A percentile compares a stretch with the other conserved stretches of the same genome.
Evolutionary conservation across 2,113 vertebrate species (phyloP).

Genomic region (Aleadryas rufinucha): DNA sequence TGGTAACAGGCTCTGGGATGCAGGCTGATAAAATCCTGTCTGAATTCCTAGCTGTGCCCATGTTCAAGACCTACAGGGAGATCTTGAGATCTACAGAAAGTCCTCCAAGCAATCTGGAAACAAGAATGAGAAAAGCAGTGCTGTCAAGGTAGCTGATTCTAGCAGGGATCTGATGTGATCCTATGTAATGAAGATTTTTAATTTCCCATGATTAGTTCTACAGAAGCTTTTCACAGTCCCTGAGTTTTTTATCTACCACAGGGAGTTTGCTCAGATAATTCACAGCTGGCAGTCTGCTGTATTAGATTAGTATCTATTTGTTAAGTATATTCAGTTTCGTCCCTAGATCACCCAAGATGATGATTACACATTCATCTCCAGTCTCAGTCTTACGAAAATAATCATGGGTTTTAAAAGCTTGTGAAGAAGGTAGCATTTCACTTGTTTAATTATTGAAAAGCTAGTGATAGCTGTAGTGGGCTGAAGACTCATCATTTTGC

Average conservation of each 20-base stretch:
- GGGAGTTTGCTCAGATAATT: neutral
- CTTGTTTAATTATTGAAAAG: neutral
- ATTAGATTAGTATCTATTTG: neutral
- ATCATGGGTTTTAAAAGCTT: neutral
- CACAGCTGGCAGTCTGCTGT: neutral
- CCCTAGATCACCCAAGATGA: neutral
- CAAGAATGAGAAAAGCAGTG: neutral
- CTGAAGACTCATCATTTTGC: neutral
- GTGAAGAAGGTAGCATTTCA: neutral
- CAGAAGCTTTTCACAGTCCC: neutral
- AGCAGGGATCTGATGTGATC: neutral
- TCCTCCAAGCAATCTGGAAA: neutral
- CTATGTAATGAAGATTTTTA: neutral
- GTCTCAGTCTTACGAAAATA: neutral
- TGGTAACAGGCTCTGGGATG: neutral
- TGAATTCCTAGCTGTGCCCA: neutral
- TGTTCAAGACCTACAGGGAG: neutral
- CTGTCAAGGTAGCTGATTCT: neutral
- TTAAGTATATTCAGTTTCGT: neutral
- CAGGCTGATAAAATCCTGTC: neutral
- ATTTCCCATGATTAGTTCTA: neutral
- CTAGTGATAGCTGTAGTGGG: neutral
- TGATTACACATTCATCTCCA: neutral
- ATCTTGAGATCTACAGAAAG: neutral
- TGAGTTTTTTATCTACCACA: neutral